Percentiles rank a stretch among this genome's conserved stretches.
These are phyloP conservation scores for Lithophane ornitopus DNA, from an alignment of 2,888 invertebrate species.

Conservation along the genomic window DNA sequence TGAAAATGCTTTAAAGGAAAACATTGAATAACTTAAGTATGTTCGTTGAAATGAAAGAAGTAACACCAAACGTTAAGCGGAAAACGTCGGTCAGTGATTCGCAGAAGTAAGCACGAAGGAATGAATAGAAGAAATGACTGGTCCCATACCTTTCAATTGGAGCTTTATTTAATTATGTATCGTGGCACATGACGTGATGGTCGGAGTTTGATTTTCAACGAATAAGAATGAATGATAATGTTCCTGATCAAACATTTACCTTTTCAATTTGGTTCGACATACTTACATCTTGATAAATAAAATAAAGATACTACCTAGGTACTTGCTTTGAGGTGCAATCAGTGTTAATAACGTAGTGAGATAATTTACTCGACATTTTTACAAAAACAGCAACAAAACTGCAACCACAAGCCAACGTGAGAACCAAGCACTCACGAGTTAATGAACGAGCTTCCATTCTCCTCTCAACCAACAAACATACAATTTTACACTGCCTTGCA, in stretches of 20 bases:
- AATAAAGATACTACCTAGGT: background rate
- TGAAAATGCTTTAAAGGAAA: constrained; percentile 2
- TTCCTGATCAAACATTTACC: background rate
- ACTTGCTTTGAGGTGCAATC: background rate
- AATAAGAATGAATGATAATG: background rate
- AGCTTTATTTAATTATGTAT: background rate
- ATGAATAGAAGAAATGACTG: constrained; percentile 28
- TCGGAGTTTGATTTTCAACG: background rate
- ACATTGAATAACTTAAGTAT: constrained; percentile 21
- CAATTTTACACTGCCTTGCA: constrained; percentile 15
- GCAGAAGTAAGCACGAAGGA: constrained; percentile 9
- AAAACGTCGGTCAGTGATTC: constrained; percentile 31
- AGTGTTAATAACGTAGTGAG: constrained; percentile 9
- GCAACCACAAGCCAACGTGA: constrained; percentile 13
- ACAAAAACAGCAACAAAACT: constrained; percentile 4
- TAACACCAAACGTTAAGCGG: background rate
- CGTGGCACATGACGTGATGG: background rate
- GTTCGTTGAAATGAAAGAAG: constrained; percentile 20
- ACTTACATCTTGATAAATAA: too few relatives aligned
- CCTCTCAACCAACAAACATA: constrained; percentile 16
- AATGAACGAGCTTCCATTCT: constrained; percentile 39
- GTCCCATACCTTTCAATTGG: background rate
- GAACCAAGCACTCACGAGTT: constrained; percentile 31
- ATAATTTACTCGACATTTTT: constrained; percentile 13
- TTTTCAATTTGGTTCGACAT: background rate